A percentile compares a stretch with the other conserved stretches of the same genome.
Conservation (phyloP, 1,140 invertebrate genomes). For the Zaprionus ornatus region DNA sequence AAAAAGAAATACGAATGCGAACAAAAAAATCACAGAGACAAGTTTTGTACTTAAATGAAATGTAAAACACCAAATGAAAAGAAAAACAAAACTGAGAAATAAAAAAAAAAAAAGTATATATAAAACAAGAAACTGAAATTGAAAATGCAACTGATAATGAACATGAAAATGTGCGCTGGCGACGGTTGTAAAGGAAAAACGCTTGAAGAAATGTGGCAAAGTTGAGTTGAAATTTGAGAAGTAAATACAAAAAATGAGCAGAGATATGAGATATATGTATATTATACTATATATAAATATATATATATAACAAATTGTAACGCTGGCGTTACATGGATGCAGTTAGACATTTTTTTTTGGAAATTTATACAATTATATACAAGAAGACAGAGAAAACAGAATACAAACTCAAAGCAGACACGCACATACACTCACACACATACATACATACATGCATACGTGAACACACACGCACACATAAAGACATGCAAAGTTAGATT, state of each 20-base stretch:
- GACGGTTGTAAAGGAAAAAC: slow-evolving; percentile 63
- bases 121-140: slow-evolving; percentile 28
- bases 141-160: slow-evolving; percentile 3
- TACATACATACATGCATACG: slow-evolving; percentile 5
- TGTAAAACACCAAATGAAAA: slow-evolving; percentile 67
- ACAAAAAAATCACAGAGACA: slow-evolving; percentile 19
- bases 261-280: slow-evolving; percentile 37
- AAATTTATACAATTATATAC: slow-evolving; percentile 55
- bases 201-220: slow-evolving; percentile 29
- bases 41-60: slow-evolving; percentile 69
- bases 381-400: slow-evolving; percentile 23
- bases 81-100: slow-evolving; percentile 25
- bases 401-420: slow-evolving; percentile 19
- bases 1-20: slow-evolving; percentile 17
- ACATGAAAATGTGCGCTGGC: slow-evolving; percentile 56
- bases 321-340: slow-evolving; percentile 53
- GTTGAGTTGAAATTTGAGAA: slow-evolving; percentile 11
- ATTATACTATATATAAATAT: slow-evolving; percentile 35
- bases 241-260: slow-evolving; percentile 24
- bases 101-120: slow-evolving; percentile 21
- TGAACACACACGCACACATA: slow-evolving; percentile 5
- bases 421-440: background rate
- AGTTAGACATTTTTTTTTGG: slow-evolving; percentile 45
- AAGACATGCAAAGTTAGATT: slow-evolving; percentile 19
- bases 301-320: slow-evolving; percentile 27